A percentile compares a stretch with the other conserved stretches of the same genome.
These are phyloP conservation scores for Platypus cylindrus DNA, from an alignment of 2,888 invertebrate species.

Conservation along the genomic window DNA sequence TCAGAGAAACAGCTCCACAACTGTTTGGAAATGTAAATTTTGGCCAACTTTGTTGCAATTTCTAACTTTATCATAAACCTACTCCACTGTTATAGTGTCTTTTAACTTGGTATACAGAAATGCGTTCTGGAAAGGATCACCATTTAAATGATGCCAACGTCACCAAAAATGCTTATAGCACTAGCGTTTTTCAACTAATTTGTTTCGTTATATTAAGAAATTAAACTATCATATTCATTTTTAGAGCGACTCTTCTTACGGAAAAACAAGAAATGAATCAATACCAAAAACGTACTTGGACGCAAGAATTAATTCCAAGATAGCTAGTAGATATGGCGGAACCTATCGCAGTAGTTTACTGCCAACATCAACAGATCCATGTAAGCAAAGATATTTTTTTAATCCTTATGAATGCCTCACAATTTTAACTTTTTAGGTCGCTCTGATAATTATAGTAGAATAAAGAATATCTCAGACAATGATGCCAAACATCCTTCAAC, in stretches of 20 bases:
- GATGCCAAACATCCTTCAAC: conserved; percentile 35
- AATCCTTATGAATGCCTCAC: background rate
- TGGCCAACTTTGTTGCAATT: no score
- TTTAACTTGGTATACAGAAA: no score
- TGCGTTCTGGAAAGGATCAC: no score
- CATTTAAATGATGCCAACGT: no score
- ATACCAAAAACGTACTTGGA: conserved; percentile 24
- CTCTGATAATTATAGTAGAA: conserved; percentile 14
- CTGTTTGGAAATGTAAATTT: no score
- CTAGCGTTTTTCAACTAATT: no score
- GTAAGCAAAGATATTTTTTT: conserved; percentile 15
- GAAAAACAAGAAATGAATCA: conserved; percentile 22
- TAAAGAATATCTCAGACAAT: conserved; percentile 27
- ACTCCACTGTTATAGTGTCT: no score
- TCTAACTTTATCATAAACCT: no score
- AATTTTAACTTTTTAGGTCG: conserved; percentile 13
- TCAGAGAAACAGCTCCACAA: no score
- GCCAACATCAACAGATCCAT: conserved; percentile 1
- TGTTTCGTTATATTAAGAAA: no score
- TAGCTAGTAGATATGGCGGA: conserved; percentile 27
- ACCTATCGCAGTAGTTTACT: conserved; percentile 16
- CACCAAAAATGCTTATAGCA: no score
- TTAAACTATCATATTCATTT: conserved; percentile 9
- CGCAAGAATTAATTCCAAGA: conserved; percentile 23
- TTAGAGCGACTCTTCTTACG: conserved; percentile 29